Evolutionary conservation across 2,797 vertebrate species (phyloP), one percentile per base, ranked within the genome.

Genomic region (Vespertilio murinus): DNA sequence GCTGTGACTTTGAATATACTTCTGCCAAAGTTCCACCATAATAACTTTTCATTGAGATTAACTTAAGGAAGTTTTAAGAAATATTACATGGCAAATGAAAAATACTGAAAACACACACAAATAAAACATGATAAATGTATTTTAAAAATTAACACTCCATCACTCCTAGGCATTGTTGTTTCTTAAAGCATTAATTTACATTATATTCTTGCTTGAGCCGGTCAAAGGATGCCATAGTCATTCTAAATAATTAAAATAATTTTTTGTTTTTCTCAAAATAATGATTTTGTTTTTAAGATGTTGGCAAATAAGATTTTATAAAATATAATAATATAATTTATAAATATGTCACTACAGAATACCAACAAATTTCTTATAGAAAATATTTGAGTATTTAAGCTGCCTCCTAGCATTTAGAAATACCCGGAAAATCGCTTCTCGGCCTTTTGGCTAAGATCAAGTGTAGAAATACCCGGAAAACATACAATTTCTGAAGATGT

Each of bases 321-420:
- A 93, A 75, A 79, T 56, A 86, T 28, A 54, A 8, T 71, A 79
- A 93, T 65, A 1, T 75, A 56, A 79, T 88, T 88, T 97, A 94
- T 77, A 94, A 88, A 88, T 71, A 85, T 9, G 23, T 85, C 45
- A 75, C 75, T 20, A 88, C 4, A 65, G 10, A 88, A 80, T 84
- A 85, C n/a, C 90, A 92, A 45, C 82, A 90, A 47, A 81, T 95
- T 90, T 95, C n/a, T 61, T 67, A 0, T n/a, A 93, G 49, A 70
- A 85, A 87, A 84, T 8, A 8, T 40, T 78, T 79, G 23, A 40
- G 40, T 82, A 38, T 70, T 91, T 91, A 91, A 92, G 25, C 23
- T 75, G 59, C 16, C 33, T 90, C 73, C 65, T 82, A 80, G 95
- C 88, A 87, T 52, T 90, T 70, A 81, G 56, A 82, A 95, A 65